Evolutionary conservation across 2,888 invertebrate species (phyloP).

Genomic region (Acanthosoma haemorrhoidale): DNA sequence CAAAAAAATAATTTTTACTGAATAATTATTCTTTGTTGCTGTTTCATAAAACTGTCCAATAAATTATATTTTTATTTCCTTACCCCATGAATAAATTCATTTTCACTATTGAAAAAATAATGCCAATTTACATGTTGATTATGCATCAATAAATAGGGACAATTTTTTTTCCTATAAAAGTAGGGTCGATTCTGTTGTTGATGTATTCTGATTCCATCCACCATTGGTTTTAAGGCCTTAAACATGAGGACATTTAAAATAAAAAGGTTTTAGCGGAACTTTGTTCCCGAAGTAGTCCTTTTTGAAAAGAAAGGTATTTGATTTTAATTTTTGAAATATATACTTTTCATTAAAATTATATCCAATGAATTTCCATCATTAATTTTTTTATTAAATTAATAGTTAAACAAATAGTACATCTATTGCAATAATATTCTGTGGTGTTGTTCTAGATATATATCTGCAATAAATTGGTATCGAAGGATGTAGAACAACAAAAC

Average conservation of each 20-base stretch:
- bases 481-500: slow-evolving; percentile 5
- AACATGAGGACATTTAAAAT: slow-evolving; percentile 2
- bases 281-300: not conserved
- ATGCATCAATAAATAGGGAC: not conserved
- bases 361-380: no score
- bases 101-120: no score
- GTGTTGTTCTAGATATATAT: slow-evolving; percentile 13
- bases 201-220: not conserved
- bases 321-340: not conserved
- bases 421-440: no score
- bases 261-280: not conserved
- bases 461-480: slow-evolving; percentile 1
- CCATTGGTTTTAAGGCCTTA: no score
- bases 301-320: not conserved
- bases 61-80: no score
- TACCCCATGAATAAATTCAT: no score
- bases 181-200: not conserved
- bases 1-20: no score
- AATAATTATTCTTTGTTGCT: no score
- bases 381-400: no score
- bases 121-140: no score
- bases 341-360: not conserved
- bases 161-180: not conserved
- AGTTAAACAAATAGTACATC: no score
- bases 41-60: no score